Base-by-base conservation (phyloP, 2,888 invertebrate species). In the Beris morrisii region DNA sequence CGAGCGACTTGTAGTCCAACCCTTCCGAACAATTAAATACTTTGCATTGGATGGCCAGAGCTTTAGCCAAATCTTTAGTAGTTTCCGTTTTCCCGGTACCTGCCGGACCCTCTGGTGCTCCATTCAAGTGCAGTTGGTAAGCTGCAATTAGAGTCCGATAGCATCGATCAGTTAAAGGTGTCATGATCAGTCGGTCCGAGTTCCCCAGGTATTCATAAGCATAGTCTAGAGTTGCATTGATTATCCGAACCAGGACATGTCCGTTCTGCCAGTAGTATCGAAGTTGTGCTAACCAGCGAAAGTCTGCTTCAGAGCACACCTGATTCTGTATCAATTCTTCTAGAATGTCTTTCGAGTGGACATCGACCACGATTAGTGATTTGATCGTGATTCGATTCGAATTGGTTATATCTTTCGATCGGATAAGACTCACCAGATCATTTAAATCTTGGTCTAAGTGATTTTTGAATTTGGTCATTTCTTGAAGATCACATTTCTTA, bases 71-170 rank as follows among this genome's bases (percentile, higher is more conserved):
- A 82, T 96, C 95, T 82, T 96, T 96, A 0, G 92, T 92, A 13
- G 93, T 93, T 82, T 94, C 94, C 0, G 93, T 94, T 82, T 94
- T 94, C 0, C 94, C 94, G 0, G 93, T 93, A 0, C 93, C 93
- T 0, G 92, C 91, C 0, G 93, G 93, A 0, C 87, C 88, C 74
- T 88, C 87, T 0, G 87, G 86, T 0, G 87, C 87, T 0, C 89
- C 89, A 73, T 89, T 88, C 68, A 90, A 77, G 74, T 90, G 87
- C 45, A 90, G 78, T 69, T 88, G 87, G 76, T 87, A 89, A 0
- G 90, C 90, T 0, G 87, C 87, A 55, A 90, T 84, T 67, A 90
- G 77, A 0, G 90, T 90, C 13, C 89, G 84, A 75, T 88, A 89
- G 73, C 89, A 89, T 56, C 87, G 82, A 76, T 86, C 85, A 1